phyloP scores from a whole-genome alignment of 2,113 vertebrate species.

The Mandrillus leucophaeus region DNA sequence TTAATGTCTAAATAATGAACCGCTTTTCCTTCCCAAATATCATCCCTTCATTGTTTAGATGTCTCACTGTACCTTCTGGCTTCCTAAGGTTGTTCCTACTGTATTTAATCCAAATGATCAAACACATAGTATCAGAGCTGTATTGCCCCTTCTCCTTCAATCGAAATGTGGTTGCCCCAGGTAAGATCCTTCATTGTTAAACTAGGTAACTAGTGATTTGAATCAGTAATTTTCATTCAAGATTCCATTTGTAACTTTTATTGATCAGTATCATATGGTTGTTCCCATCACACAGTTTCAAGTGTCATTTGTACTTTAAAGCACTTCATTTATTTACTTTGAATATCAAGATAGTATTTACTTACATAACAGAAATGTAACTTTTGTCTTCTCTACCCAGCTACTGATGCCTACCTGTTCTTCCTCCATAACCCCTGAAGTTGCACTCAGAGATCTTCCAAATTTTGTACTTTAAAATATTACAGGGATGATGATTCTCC shows the following conservation, averaged over 20 bases:
- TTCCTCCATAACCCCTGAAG: not conserved
- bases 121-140: not conserved
- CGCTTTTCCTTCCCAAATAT: not conserved
- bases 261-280: not conserved
- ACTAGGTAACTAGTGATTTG: not conserved
- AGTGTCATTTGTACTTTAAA: not conserved
- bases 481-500: not conserved
- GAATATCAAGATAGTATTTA: not conserved
- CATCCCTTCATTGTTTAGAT: not conserved
- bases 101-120: not conserved
- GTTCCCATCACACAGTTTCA: not conserved
- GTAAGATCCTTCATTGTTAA: not conserved
- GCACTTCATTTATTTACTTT: not conserved
- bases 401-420: not conserved
- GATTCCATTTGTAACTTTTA: not conserved
- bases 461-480: not conserved
- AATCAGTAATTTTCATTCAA: not conserved
- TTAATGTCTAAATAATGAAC: not conserved
- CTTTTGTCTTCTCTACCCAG: not conserved
- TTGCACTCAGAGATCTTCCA: not conserved
- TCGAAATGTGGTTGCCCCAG: not conserved
- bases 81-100: not conserved
- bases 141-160: not conserved
- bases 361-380: not conserved
- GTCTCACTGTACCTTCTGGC: not conserved